Base-by-base conservation (phyloP, 2,113 vertebrate species). In the Callipepla squamata region DNA sequence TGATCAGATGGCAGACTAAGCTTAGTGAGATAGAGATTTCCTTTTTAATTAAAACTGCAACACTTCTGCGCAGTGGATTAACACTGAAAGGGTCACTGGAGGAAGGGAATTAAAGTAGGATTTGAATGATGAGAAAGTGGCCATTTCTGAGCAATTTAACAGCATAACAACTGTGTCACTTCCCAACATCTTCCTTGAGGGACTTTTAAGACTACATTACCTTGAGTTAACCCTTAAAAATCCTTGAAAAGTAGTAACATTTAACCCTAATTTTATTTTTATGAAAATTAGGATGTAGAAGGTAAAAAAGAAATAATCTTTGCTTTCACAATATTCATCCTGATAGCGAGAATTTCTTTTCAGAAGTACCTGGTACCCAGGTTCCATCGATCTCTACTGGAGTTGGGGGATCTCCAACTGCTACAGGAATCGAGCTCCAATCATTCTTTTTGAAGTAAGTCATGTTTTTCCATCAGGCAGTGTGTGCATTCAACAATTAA, bases 21-120 rank as follows among this genome's bases (percentile, higher is more conserved):
- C 91, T 95, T 83, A 85, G 85, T 11, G 87, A 87, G 91, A 85
- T 66, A 85, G 72, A 94, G 84, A 95, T 94, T 96, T 95, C 79
- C 72, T 92, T 95, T 96, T 93, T 96, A 96, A 96, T 96, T 96
- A 96, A 95, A 95, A 83, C 85, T 80, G 85, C 94, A 93, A 93
- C 16, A 58, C 94, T 95, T 93, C 78, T 83, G 30, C 38, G 44
- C 47, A 44, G n/a, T 90, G 68, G 93, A 94, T 96, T 96, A 96
- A 90, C 79, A 90, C 87, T 88, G 91, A 80, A 95, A 88, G 87
- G 72, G 81, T 87, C 79, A 77, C 57, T 72, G 65, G 79, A 90
- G 92, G 85, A 85, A 94, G 82, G n/a, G 65, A 94, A 93, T 90
- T 95, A 89, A 92, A 95, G 85, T 32, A 61, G 68, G 68, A 88